Percentiles rank a stretch among this genome's conserved stretches.
Evolutionary conservation across 2,888 invertebrate genomes (phyloP).

Genomic region (Caradrina kadenii): DNA sequence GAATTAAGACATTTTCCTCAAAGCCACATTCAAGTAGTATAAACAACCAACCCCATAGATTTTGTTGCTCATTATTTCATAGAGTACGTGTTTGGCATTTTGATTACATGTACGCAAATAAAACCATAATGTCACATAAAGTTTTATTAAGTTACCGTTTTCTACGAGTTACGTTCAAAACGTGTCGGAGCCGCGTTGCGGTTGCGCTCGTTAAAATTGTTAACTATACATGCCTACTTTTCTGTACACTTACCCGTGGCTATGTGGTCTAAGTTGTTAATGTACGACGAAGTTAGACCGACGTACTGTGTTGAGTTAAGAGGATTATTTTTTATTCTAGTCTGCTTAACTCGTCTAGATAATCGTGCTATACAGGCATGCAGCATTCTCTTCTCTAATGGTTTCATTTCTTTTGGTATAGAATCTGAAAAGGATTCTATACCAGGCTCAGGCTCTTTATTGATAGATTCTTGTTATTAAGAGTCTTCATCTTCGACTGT

Average conservation of each 20-base stretch:
- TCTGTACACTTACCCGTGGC: conserved; percentile 20
- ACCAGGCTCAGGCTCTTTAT: no score
- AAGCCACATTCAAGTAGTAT: not conserved
- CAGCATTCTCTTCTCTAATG: not conserved
- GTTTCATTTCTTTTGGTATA: not conserved
- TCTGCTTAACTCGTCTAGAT: not conserved
- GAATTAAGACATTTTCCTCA: conserved; percentile 5
- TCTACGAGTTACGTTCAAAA: conserved; percentile 47
- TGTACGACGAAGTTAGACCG: conserved; percentile 1
- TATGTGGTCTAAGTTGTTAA: conserved; percentile 23
- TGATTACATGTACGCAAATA: conserved; percentile 42
- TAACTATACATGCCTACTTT: conserved; percentile 32
- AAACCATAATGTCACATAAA: conserved; percentile 55
- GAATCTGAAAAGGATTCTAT: no score
- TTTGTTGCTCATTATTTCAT: conserved; percentile 32
- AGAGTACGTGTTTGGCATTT: conserved; percentile 27
- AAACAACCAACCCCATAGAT: conserved; percentile 16
- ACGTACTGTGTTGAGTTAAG: not conserved
- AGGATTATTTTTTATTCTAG: not conserved
- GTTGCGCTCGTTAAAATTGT: conserved; percentile 44
- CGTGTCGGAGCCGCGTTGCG: conserved; percentile 36
- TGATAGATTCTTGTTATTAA: not conserved
- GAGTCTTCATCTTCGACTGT: not conserved
- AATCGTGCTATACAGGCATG: not conserved
- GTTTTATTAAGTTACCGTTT: conserved; percentile 61